phyloP scores from a whole-genome alignment of 2,888 invertebrate genomes.

The Eugnorisma glareosa region DNA sequence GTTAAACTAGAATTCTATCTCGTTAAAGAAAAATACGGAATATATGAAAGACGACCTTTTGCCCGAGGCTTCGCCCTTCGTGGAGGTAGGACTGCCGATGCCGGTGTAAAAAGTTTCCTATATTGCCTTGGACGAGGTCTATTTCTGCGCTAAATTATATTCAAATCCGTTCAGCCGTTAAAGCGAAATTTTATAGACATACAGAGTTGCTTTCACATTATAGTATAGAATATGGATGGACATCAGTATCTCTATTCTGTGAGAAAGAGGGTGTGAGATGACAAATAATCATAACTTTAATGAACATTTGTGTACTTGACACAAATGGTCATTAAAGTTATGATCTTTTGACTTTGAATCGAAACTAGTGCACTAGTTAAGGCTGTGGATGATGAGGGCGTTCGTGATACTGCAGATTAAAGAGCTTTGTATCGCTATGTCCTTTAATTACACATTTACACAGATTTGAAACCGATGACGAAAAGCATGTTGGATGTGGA shows the following conservation, averaged over 20 bases:
- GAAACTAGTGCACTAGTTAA: not conserved
- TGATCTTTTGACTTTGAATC: not conserved
- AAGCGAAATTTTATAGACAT: not conserved
- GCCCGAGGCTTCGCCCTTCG: not conserved
- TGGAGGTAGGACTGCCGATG: too few species aligned
- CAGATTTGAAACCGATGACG: not conserved
- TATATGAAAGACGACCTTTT: not conserved
- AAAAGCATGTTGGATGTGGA: not conserved
- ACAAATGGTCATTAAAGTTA: too few species aligned
- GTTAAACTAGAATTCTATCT: not conserved
- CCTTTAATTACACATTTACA: too few species aligned
- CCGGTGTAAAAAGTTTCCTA: not conserved
- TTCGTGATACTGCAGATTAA: not conserved
- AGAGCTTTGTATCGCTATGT: not conserved
- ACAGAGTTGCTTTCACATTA: not conserved
- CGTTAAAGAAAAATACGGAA: not conserved
- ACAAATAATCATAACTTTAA: conserved; percentile 12
- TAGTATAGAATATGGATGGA: not conserved
- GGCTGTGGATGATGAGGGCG: not conserved
- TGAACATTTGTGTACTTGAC: not conserved
- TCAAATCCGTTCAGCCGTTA: not conserved
- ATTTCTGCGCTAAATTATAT: not conserved
- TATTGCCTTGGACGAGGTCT: not conserved
- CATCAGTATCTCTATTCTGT: not conserved
- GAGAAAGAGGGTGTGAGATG: not conserved